Conservation (phyloP, 2,888 invertebrate species). For the Muscina levida region DNA sequence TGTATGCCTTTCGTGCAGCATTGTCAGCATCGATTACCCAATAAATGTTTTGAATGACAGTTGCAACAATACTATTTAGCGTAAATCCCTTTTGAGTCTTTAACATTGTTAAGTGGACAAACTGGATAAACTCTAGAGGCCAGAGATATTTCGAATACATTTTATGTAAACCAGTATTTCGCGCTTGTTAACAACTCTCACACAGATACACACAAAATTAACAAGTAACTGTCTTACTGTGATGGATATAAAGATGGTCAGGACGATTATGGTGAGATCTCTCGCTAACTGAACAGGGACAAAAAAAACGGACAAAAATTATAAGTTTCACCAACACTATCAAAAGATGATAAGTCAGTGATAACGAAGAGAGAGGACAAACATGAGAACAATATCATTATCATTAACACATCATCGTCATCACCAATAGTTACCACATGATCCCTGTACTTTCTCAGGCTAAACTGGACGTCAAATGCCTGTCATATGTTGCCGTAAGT, state of each 20-base stretch:
- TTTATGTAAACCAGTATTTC: slow-evolving; percentile 5
- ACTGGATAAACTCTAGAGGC: not conserved
- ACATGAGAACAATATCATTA: slow-evolving; percentile 25
- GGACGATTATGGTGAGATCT: slow-evolving; percentile 31
- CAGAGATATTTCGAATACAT: slow-evolving; percentile 40
- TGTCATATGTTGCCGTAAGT: slow-evolving; percentile 49
- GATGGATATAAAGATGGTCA: slow-evolving; percentile 35
- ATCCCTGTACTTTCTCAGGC: slow-evolving; percentile 16
- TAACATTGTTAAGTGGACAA: not conserved
- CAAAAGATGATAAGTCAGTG: slow-evolving; percentile 11
- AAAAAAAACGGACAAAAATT: slow-evolving; percentile 17
- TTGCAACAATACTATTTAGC: slow-evolving; percentile 60
- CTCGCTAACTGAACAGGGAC: not conserved
- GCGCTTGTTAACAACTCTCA: slow-evolving; percentile 4
- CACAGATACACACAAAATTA: slow-evolving; percentile 16
- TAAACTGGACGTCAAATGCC: slow-evolving; percentile 47
- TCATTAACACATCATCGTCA: slow-evolving; percentile 55
- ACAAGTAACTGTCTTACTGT: not conserved
- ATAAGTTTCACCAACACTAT: slow-evolving; percentile 27
- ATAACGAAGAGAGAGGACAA: slow-evolving; percentile 1
- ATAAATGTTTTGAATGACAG: slow-evolving; percentile 33
- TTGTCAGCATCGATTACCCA: slow-evolving; percentile 10
- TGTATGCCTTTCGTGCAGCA: no score
- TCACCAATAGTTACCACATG: slow-evolving; percentile 12
- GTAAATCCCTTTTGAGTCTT: slow-evolving; percentile 43